A percentile compares a stretch with the other conserved stretches of the same genome.
Conservation (phyloP, 2,888 invertebrate species). For the Hirtodrosophila duncani region DNA sequence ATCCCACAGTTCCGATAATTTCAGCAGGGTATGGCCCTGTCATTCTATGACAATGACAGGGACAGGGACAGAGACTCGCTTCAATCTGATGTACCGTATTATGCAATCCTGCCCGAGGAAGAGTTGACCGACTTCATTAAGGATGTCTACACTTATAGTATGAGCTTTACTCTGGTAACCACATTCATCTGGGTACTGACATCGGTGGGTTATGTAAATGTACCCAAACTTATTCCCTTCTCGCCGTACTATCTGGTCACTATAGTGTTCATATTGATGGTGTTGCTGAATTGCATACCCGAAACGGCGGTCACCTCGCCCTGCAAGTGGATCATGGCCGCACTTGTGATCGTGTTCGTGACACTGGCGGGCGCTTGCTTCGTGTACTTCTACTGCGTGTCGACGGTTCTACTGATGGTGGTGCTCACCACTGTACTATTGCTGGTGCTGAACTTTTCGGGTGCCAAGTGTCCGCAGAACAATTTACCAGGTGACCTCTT, state of each 20-base stretch:
- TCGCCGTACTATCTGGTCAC: slow-evolving; percentile 5
- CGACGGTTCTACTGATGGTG: slow-evolving; percentile 3
- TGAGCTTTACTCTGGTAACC: slow-evolving; percentile 1
- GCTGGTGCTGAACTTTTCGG: slow-evolving; percentile 23
- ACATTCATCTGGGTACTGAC: slow-evolving; percentile 4
- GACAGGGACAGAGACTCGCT: slow-evolving; percentile 18
- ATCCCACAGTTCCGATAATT: too few relatives aligned
- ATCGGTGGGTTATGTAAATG: not conserved
- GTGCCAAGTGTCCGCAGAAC: slow-evolving; percentile 22
- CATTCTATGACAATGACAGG: too few relatives aligned
- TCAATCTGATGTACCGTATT: not conserved
- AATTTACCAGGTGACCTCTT: slow-evolving; percentile 19
- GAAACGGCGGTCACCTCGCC: not conserved
- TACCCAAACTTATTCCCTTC: not conserved
- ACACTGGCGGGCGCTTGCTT: slow-evolving; percentile 5
- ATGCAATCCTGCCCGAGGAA: not conserved
- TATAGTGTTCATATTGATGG: slow-evolving; percentile 5
- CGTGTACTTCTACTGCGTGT: not conserved
- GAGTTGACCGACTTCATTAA: slow-evolving; percentile 11
- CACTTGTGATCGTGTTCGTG: slow-evolving; percentile 1
- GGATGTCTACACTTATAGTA: slow-evolving; percentile 3
- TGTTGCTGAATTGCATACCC: slow-evolving; percentile 13
- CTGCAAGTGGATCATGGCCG: slow-evolving; percentile 17
- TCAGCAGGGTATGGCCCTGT: too few relatives aligned
- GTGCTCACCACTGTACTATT: not conserved